A percentile compares a stretch with the other conserved stretches of the same genome.
These are phyloP conservation scores for Andrena camellia DNA, from an alignment of 2,888 invertebrate species.

Conservation along the genomic window DNA sequence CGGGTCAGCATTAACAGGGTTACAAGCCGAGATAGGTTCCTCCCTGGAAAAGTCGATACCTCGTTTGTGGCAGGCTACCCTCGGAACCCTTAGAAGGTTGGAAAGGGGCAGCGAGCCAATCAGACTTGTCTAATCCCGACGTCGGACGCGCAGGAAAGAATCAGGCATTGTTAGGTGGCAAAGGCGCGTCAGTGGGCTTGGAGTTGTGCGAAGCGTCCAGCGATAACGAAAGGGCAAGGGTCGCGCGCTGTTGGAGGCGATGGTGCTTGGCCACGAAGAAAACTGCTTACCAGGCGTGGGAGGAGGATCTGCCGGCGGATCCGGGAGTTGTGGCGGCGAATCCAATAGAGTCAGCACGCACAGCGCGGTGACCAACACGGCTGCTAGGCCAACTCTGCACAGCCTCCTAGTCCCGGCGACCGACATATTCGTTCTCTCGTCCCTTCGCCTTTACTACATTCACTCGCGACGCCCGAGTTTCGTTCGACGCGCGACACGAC, in stretches of 20 bases:
- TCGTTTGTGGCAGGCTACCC: not conserved
- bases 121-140: constrained; percentile 30
- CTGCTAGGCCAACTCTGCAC: constrained; percentile 82
- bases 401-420: constrained; percentile 77
- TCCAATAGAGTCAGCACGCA: constrained; percentile 82
- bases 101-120: not conserved
- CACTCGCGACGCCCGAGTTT: constrained; percentile 36
- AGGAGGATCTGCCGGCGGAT: constrained; percentile 79
- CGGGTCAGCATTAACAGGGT: no score
- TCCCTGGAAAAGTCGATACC: no score
- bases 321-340: constrained; percentile 81
- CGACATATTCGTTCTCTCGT: constrained; percentile 54
- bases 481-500: constrained; percentile 38
- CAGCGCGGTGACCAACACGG: constrained; percentile 81
- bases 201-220: constrained; percentile 57
- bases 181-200: constrained; percentile 53
- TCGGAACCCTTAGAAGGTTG: not conserved
- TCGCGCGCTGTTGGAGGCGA: constrained; percentile 65
- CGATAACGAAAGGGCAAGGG: constrained; percentile 74
- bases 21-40: no score
- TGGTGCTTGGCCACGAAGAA: constrained; percentile 54
- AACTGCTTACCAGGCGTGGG: constrained; percentile 80
- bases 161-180: constrained; percentile 63
- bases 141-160: constrained; percentile 15
- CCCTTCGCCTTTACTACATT: not conserved